These are phyloP conservation scores for Polietes domitor DNA, from an alignment of 2,888 invertebrate genomes.

Conservation along the genomic window DNA sequence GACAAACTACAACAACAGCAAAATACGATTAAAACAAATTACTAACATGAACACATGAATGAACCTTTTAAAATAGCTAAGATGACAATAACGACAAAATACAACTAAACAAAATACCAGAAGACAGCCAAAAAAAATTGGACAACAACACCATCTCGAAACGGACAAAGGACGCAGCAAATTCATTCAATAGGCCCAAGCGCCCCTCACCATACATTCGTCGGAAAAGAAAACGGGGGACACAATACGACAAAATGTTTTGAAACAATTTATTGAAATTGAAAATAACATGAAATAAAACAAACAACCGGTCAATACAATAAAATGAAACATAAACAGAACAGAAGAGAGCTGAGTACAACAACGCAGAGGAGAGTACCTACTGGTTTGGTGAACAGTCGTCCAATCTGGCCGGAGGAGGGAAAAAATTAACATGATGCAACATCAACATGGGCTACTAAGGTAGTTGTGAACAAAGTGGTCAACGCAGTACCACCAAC, in stretches of 20 bases:
- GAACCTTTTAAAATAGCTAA: slow-evolving; percentile 68
- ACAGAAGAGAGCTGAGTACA: not conserved
- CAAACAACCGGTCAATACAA: slow-evolving; percentile 67
- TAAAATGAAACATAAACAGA: slow-evolving; percentile 65
- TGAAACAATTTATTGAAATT: slow-evolving; percentile 66
- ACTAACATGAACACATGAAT: slow-evolving; percentile 66
- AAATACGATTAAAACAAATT: slow-evolving; percentile 64
- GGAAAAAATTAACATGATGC: slow-evolving; percentile 60
- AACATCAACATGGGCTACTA: slow-evolving; percentile 67
- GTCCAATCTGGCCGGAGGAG: not conserved
- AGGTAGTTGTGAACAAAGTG: slow-evolving; percentile 67
- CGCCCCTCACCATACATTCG: not conserved
- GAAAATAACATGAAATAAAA: slow-evolving; percentile 67
- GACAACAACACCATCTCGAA: slow-evolving; percentile 48
- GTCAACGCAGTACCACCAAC: slow-evolving; percentile 60
- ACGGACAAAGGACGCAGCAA: slow-evolving; percentile 25
- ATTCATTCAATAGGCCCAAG: slow-evolving; percentile 51
- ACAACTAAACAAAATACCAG: slow-evolving; percentile 65
- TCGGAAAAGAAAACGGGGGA: slow-evolving; percentile 7
- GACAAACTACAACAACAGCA: slow-evolving; percentile 40
- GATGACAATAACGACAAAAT: slow-evolving; percentile 64
- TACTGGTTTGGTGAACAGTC: not conserved
- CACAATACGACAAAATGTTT: slow-evolving; percentile 47
- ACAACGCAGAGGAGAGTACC: slow-evolving; percentile 8
- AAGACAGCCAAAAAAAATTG: slow-evolving; percentile 61